Percentiles rank a stretch among this genome's conserved stretches.
phyloP scores from a whole-genome alignment of 2,113 vertebrate species.

The Macquaria australasica region DNA sequence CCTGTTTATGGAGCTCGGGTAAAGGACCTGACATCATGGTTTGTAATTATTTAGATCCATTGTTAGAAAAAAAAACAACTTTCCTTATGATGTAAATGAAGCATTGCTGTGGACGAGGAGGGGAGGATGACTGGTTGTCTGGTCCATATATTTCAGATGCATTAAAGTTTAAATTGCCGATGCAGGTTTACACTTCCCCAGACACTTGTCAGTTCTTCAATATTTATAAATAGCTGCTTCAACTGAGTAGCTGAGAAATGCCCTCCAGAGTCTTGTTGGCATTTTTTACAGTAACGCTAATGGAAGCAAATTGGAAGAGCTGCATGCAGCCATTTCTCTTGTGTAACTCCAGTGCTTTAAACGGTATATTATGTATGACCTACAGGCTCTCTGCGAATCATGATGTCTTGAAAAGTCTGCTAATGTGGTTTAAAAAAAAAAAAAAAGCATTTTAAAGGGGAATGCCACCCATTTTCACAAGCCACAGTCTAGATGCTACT shows the following conservation, averaged over 20 bases:
- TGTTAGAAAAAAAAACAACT: neutral
- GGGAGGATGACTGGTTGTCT: neutral
- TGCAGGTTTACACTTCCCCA: constrained; percentile 30
- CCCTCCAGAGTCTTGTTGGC: constrained; percentile 48
- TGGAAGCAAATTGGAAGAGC: constrained; percentile 41
- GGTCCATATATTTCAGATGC: constrained; percentile 29
- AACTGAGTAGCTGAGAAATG: constrained; percentile 43
- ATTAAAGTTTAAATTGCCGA: constrained; percentile 44
- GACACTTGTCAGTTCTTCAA: constrained; percentile 52
- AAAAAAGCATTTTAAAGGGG: neutral
- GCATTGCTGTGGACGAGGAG: neutral
- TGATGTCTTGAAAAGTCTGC: neutral
- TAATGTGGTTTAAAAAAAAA: neutral
- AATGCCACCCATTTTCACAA: neutral
- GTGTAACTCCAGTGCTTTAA: constrained; percentile 20
- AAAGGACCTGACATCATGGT: neutral
- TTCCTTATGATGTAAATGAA: neutral
- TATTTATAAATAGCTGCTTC: constrained; percentile 60
- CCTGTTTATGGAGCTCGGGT: neutral
- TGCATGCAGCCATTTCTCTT: constrained; percentile 19
- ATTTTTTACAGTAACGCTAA: constrained; percentile 38
- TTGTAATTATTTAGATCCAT: constrained; percentile 37
- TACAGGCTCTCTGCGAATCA: neutral
- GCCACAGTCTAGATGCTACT: neutral
- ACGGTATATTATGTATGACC: constrained; percentile 19